Evolutionary conservation across 1,140 invertebrate genomes (phyloP), one percentile per base, ranked within the genome.

Genomic region (Euura lappo): DNA sequence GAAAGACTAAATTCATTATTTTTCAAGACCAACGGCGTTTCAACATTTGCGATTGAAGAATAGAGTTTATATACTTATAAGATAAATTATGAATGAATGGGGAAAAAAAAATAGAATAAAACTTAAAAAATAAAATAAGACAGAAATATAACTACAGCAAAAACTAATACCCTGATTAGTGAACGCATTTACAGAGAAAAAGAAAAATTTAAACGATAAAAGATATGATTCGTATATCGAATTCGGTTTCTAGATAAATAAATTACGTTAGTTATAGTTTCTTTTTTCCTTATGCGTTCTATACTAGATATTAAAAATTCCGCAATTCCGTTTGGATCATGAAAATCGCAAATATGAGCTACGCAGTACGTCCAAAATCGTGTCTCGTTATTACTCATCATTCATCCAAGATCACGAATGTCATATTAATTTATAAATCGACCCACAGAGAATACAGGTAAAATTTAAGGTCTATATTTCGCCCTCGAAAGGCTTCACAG

Each of bases 361-460:
- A 28, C 28, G 28, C 28, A 28, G 28, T 28, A 28, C 28, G 28
- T 28, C 28, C 28, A 28, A 28, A 28, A 28, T 28, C 28, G 28
- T 28, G 28, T 28, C 28, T 28, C 28, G 28, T 28, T 28, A 28
- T 28, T 28, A 28, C n/a, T 70, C 11, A 28, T 28, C 28, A 28
- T 28, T 28, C 28, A 28, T 28, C 28, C 64, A 10, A 51, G 11
- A 60, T 11, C 45, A 51, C 11, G 64, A 51, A 51, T 46, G 10
- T 68, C 10, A 66, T 71, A 13, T 64, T 66, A 75, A 66, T 60
- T 73, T 69, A 69, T n/a, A 71, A 11, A 64, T 10, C 65, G 7
- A 64, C 42, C 7, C 69, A 68, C n/a, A 72, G 6, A 6, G 42
- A 11, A 45, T 71, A 28, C 28, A 28, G 28, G 28, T 28, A 69